Evolutionary conservation across 2,797 vertebrate genomes (phyloP), one percentile per base, ranked within the genome.

Genomic region (Aselliscus stoliczkanus): DNA sequence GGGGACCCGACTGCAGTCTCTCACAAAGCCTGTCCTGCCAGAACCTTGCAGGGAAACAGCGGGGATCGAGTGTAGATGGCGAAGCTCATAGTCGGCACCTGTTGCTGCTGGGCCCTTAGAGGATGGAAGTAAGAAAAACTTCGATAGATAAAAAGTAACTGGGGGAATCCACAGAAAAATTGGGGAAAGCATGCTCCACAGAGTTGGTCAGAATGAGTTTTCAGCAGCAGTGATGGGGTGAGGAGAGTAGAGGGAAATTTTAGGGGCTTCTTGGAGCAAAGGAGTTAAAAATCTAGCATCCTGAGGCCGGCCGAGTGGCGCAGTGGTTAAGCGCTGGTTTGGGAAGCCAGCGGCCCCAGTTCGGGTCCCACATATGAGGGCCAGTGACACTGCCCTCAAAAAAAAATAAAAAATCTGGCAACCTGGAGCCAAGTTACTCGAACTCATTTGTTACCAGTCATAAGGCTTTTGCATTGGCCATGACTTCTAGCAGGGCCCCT

Each of bases 391-490:
- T n/a, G n/a, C n/a, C n/a, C n/a, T n/a, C n/a, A n/a, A n/a, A n/a
- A n/a, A n/a, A n/a, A n/a, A n/a, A n/a, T n/a, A n/a, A n/a, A n/a
- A n/a, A n/a, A 50, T 6, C 56, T 0, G 1, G 39, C 17, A 34
- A 4, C 23, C 58, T 25, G 4, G 75, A 34, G 17, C 81, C 27
- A 9, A 50, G 54, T 42, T 60, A 21, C 34, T 64, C 50, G 29
- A 47, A 23, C 69, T 58, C 2, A 23, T 86, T 62, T 6, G 4
- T 52, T 67, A 87, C 13, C 27, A n/a, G 31, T 75, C 52, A 25
- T 56, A 34, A 4, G 13, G 31, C 23, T 44, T 65, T 62, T 17
- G 52, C 0, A 0, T 37, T 44, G 56, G 37, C 18, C 2, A 0
- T 69, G 69, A 31, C 44, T 6, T 39, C 34, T 13, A 14, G 50